phyloP scores from a whole-genome alignment of 2,113 vertebrate species.

The Stigmatopora nigra region DNA sequence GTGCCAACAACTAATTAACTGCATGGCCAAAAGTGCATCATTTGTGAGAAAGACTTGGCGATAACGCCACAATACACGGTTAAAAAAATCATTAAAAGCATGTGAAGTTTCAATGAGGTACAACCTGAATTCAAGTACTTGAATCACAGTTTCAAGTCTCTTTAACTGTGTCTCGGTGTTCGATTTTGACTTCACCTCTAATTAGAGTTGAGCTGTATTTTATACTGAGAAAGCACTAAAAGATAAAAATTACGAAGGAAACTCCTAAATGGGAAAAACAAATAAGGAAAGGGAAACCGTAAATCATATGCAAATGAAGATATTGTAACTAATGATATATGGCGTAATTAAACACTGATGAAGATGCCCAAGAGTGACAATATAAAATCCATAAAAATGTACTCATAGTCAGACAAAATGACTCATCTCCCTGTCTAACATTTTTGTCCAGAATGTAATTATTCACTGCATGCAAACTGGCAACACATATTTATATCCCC shows the following conservation, averaged over 20 bases:
- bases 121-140: no score
- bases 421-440: constrained; percentile 14
- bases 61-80: neutral
- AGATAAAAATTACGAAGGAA: neutral
- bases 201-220: neutral
- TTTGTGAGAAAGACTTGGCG: neutral
- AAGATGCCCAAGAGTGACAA: neutral
- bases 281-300: neutral
- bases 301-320: constrained; percentile 1
- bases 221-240: neutral
- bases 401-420: constrained; percentile 4
- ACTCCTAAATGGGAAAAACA: neutral
- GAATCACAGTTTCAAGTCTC: neutral
- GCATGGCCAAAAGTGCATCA: neutral
- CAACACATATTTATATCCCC: constrained; percentile 28
- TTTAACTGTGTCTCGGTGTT: neutral
- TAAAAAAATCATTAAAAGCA: neutral
- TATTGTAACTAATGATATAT: neutral
- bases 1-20: neutral
- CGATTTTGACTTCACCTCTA: neutral
- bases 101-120: neutral
- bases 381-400: constrained; percentile 6
- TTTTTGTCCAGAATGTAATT: constrained; percentile 20
- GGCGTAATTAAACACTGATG: neutral
- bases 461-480: constrained; percentile 24